A percentile compares a stretch with the other conserved stretches of the same genome.
Conservation (phyloP, 2,113 vertebrate genomes). For the Pygoscelis adeliae region DNA sequence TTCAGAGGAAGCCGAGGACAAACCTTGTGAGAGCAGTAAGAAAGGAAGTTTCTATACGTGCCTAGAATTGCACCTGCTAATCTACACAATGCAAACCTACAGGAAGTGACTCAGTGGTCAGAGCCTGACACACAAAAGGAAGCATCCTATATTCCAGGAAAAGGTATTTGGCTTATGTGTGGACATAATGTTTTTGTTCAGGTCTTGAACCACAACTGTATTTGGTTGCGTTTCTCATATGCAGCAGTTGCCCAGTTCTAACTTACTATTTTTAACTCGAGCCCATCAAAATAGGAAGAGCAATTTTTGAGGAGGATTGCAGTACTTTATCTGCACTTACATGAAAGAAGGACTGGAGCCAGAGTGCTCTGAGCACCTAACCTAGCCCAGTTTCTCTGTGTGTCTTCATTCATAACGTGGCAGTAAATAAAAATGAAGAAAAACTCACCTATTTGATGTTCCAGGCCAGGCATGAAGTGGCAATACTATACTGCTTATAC, state of each 20-base stretch:
- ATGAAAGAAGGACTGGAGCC: background rate
- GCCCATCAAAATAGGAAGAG: background rate
- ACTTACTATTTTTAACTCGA: slow-evolving; percentile 17
- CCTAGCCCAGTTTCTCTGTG: background rate
- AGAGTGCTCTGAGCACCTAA: background rate
- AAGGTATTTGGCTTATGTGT: slow-evolving; percentile 20
- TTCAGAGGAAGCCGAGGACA: background rate
- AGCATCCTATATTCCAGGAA: slow-evolving; percentile 63
- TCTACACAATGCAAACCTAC: slow-evolving; percentile 53
- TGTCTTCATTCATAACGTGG: background rate
- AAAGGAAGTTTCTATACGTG: slow-evolving; percentile 59
- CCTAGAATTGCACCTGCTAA: slow-evolving; percentile 72
- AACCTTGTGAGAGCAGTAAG: background rate
- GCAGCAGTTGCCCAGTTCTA: background rate
- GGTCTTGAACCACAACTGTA: background rate
- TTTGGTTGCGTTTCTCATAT: background rate
- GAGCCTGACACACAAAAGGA: slow-evolving; percentile 61
- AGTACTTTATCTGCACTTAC: background rate
- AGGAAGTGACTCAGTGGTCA: slow-evolving; percentile 75
- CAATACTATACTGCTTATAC: background rate
- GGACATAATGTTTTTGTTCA: slow-evolving; percentile 28
- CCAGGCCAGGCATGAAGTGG: background rate
- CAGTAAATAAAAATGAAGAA: background rate
- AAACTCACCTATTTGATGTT: background rate
- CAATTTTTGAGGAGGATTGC: background rate